Base-by-base conservation (phyloP, 2,888 invertebrate species). In the Chrysodeixis includens region DNA sequence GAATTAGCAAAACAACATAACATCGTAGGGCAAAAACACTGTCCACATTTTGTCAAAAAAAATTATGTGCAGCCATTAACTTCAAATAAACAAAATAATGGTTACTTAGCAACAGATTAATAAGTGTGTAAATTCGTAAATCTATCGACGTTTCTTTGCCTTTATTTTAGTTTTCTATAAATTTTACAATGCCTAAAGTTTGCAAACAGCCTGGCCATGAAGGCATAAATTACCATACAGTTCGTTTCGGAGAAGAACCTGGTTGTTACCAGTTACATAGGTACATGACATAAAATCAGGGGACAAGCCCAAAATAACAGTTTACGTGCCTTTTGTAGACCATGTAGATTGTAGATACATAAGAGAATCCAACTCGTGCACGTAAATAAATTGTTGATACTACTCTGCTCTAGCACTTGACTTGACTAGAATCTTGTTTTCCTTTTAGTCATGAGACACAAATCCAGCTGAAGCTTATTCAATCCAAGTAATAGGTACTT, bases 241-340 rank as follows among this genome's bases (percentile, higher is more conserved):
- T 93, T 0, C 64, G 64, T 1, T 87, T 79, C 35, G 91, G 92
- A 0, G 84, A 81, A n/a, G 90, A 93, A 5, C 89, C 90, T 0
- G 94, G 94, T 0, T 94, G 94, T 62, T 94, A 94, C 66, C 94
- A 94, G 64, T 72, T 94, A 35, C 94, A 94, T 76, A 92, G 87
- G 94, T 94, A 85, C 56, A 57, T 9, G 5, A 0, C n/a, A 14
- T 4, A 35, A 12, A 32, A 35, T 14, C 14, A 14, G 35, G 35
- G 35, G 12, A 35, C 35, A 35, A 35, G 14, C 3, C 12, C 35
- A 14, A n/a, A n/a, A n/a, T n/a, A n/a, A n/a, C n/a, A n/a, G n/a
- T n/a, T n/a, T n/a, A n/a, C n/a, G n/a, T n/a, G n/a, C n/a, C n/a
- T n/a, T n/a, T n/a, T n/a, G n/a, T n/a, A n/a, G n/a, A n/a, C n/a